phyloP scores from a whole-genome alignment of 2,888 invertebrate genomes.

The Brachylomia viminalis region DNA sequence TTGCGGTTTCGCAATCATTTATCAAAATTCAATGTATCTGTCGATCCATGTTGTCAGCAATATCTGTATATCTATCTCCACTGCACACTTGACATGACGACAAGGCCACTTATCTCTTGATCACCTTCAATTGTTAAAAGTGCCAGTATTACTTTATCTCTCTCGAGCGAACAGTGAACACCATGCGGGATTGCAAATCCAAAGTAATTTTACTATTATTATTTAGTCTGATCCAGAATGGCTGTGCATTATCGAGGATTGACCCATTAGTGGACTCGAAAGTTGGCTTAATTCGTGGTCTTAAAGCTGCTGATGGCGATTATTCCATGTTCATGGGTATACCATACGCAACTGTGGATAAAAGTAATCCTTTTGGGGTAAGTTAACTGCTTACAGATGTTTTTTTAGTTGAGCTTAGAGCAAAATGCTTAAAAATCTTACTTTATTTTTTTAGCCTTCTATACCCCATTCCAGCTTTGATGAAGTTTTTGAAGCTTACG shows the following conservation, averaged over 20 bases:
- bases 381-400: conserved; percentile 48
- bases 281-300: conserved; percentile 75
- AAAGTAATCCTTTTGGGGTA: conserved; percentile 79
- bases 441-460: conserved; percentile 70
- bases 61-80: conserved; percentile 17
- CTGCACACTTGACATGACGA: conserved; percentile 31
- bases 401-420: neutral
- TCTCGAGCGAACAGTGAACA: conserved; percentile 12
- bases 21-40: conserved; percentile 21
- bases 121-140: conserved; percentile 2
- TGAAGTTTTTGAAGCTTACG: conserved; percentile 75
- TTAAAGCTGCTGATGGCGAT: conserved; percentile 75
- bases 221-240: conserved; percentile 52
- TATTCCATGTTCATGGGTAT: conserved; percentile 81
- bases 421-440: neutral
- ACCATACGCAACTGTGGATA: conserved; percentile 77
- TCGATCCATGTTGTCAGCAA: no score
- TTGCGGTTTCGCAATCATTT: conserved; percentile 29
- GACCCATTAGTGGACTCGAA: conserved; percentile 77
- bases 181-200: conserved; percentile 56
- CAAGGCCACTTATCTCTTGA: conserved; percentile 37
- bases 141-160: neutral
- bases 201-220: conserved; percentile 50
- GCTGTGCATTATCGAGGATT: conserved; percentile 63
- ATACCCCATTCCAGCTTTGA: conserved; percentile 72